phyloP scores from a whole-genome alignment of 2,797 vertebrate species.

The Chanos chanos region DNA sequence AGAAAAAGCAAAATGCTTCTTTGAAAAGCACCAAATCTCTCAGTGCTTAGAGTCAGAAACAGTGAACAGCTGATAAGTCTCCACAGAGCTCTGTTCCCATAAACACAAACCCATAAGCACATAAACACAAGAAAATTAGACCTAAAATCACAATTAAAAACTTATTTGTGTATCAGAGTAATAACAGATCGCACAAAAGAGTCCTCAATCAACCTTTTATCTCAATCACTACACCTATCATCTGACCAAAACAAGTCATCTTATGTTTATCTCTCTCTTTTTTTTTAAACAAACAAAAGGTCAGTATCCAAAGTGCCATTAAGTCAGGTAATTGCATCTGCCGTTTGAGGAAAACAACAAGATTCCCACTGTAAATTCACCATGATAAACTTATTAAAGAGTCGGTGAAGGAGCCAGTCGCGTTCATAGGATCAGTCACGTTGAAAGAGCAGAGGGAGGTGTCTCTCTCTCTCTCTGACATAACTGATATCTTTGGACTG shows the following conservation, averaged over 20 bases:
- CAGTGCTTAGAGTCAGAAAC: too few relatives aligned
- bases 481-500: slow-evolving; percentile 42
- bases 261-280: slow-evolving; percentile 34
- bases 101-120: too few relatives aligned
- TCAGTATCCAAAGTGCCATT: slow-evolving; percentile 52
- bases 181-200: not conserved
- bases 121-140: too few relatives aligned
- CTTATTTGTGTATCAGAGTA: too few relatives aligned
- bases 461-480: slow-evolving; percentile 44
- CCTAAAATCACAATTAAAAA: too few relatives aligned
- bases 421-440: slow-evolving; percentile 42
- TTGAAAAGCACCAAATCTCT: too few relatives aligned
- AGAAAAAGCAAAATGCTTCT: too few relatives aligned
- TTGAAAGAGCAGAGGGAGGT: slow-evolving; percentile 30
- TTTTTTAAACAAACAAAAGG: slow-evolving; percentile 41
- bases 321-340: slow-evolving; percentile 51
- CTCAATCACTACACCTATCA: slow-evolving; percentile 11
- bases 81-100: too few relatives aligned
- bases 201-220: not conserved
- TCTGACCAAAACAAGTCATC: slow-evolving; percentile 37
- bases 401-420: slow-evolving; percentile 45
- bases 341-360: slow-evolving; percentile 41
- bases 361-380: slow-evolving; percentile 49
- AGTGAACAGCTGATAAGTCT: too few relatives aligned
- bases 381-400: slow-evolving; percentile 54